Conservation (phyloP, 2,113 vertebrate species). For the Pygoscelis antarcticus region DNA sequence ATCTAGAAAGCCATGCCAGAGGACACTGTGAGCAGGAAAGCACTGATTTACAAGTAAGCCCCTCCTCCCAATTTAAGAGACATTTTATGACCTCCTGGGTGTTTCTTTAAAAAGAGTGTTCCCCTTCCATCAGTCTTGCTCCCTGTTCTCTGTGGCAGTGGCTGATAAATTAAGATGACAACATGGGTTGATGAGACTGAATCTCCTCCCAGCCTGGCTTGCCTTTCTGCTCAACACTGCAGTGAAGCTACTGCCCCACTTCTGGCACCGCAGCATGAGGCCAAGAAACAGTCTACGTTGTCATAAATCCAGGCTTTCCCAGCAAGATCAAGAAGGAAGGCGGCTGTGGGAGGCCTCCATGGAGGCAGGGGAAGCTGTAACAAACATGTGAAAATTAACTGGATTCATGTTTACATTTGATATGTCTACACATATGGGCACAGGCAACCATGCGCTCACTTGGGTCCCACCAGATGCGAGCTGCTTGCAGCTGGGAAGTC, state of each 20-base stretch:
- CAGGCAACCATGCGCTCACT: not conserved
- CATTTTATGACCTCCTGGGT: not conserved
- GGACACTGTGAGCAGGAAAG: not conserved
- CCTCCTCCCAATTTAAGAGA: not conserved
- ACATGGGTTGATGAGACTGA: not conserved
- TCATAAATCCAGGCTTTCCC: constrained; percentile 10
- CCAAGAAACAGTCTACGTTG: not conserved
- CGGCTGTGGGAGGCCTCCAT: not conserved
- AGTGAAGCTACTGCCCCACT: not conserved
- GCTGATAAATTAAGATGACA: not conserved
- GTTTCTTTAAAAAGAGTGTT: not conserved
- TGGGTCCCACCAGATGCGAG: not conserved
- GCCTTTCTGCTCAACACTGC: not conserved
- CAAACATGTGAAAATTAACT: not conserved
- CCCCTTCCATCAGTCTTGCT: not conserved
- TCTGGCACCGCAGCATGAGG: not conserved
- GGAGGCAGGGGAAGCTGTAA: not conserved
- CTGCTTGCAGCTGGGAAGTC: not conserved
- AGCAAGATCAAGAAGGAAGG: constrained; percentile 13
- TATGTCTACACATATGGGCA: not conserved
- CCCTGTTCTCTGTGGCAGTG: not conserved
- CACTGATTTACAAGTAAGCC: not conserved
- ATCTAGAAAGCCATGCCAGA: not conserved
- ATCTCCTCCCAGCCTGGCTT: not conserved
- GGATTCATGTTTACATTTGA: not conserved